These are phyloP conservation scores for Lanius ludovicianus DNA, from an alignment of 2,113 vertebrate species.

Conservation along the genomic window DNA sequence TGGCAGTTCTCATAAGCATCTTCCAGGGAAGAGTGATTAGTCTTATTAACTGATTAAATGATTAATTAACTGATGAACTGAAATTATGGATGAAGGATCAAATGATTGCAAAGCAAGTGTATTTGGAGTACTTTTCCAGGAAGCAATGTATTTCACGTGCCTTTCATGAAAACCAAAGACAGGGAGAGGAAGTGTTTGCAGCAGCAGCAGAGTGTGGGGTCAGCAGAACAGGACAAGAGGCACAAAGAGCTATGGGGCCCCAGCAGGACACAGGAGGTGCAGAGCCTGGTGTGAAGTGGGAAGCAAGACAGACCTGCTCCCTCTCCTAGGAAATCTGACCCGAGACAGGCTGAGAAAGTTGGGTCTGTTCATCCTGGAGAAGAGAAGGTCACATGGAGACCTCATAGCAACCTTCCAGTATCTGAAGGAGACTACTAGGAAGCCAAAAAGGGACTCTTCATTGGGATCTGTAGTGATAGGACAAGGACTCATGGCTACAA, in stretches of 20 bases:
- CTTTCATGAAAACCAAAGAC: background rate
- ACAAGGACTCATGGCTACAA: background rate
- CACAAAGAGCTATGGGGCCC: rapidly evolving
- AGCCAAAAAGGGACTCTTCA: background rate
- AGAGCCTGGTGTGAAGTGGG: rapidly evolving
- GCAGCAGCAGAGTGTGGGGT: background rate
- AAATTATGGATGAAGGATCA: slow-evolving; percentile 39
- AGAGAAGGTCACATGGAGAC: background rate
- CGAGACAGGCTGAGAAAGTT: background rate
- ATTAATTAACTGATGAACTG: slow-evolving; percentile 64
- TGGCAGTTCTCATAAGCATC: background rate
- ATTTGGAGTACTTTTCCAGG: slow-evolving; percentile 23
- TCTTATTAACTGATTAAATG: slow-evolving; percentile 57
- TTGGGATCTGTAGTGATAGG: background rate
- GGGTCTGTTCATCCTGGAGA: background rate
- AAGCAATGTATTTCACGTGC: rapidly evolving
- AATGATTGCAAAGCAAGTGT: slow-evolving; percentile 44
- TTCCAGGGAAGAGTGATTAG: slow-evolving; percentile 45
- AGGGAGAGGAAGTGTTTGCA: rapidly evolving
- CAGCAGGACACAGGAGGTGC: rapidly evolving
- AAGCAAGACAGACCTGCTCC: background rate
- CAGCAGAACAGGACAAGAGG: background rate
- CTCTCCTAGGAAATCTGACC: background rate
- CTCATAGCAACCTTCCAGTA: background rate
- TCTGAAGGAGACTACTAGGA: background rate